These are phyloP conservation scores for Zaprionus vittiger DNA, from an alignment of 1,140 invertebrate species.

Conservation along the genomic window DNA sequence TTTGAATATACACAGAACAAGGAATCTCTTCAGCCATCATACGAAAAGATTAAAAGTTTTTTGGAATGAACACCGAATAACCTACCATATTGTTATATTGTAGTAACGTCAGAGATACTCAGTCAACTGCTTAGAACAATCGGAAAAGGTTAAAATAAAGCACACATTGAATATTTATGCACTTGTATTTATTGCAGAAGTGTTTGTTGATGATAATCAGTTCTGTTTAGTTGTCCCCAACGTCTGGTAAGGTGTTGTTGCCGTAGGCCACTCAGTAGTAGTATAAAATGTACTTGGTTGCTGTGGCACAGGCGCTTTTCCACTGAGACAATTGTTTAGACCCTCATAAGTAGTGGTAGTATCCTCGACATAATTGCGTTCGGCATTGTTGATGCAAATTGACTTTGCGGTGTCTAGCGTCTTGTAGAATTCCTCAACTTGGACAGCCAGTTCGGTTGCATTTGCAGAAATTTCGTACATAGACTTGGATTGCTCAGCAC, in stretches of 20 bases:
- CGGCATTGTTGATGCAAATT: slow-evolving; percentile 49
- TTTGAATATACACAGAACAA: too few species aligned
- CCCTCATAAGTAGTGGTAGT: slow-evolving; percentile 36
- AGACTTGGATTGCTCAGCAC: slow-evolving; percentile 45
- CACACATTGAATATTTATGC: background rate
- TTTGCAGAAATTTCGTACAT: slow-evolving; percentile 49
- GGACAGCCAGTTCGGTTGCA: slow-evolving; percentile 26
- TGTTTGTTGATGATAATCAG: background rate
- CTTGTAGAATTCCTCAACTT: slow-evolving; percentile 27
- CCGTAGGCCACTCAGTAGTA: too few species aligned
- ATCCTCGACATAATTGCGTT: slow-evolving; percentile 42
- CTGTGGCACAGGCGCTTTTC: background rate
- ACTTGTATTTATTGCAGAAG: background rate
- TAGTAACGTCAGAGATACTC: too few species aligned
- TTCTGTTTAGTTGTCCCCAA: too few species aligned
- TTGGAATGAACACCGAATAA: too few species aligned
- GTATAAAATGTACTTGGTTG: background rate
- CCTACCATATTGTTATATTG: too few species aligned
- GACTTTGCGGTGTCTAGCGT: slow-evolving; percentile 6
- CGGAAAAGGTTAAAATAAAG: background rate
- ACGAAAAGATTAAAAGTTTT: too few species aligned
- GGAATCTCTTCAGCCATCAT: too few species aligned
- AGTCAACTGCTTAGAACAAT: too few species aligned
- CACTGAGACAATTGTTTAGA: slow-evolving; percentile 47
- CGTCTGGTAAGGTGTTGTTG: background rate